These are phyloP conservation scores for Hypothenemus hampei DNA, from an alignment of 1,140 invertebrate species.

Conservation along the genomic window DNA sequence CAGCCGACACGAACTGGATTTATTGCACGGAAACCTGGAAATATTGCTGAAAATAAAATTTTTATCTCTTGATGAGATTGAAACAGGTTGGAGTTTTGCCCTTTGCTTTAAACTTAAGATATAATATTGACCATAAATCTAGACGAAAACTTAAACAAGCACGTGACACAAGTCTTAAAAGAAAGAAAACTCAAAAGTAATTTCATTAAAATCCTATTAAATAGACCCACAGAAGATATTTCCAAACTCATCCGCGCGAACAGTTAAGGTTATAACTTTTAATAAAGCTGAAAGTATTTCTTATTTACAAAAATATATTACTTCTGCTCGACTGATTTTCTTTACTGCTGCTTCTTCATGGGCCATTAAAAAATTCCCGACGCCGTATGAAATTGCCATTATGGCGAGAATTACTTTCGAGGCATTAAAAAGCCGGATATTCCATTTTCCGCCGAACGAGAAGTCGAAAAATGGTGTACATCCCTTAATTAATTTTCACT, in stretches of 20 bases:
- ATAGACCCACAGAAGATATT: neutral
- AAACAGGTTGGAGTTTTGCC: no score
- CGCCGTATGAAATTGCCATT: slow-evolving; percentile 20
- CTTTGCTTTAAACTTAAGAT: no score
- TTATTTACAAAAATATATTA: slow-evolving; percentile 26
- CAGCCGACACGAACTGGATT: neutral
- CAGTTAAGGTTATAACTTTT: slow-evolving; percentile 14
- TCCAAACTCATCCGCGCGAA: slow-evolving; percentile 4
- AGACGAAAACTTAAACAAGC: no score
- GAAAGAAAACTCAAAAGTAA: no score
- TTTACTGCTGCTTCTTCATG: slow-evolving; percentile 16
- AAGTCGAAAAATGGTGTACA: no score
- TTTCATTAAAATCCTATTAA: neutral
- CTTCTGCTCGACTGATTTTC: slow-evolving; percentile 15
- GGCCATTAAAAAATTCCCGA: slow-evolving; percentile 22
- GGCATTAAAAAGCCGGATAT: slow-evolving; percentile 14
- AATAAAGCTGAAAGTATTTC: slow-evolving; percentile 15
- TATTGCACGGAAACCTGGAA: neutral
- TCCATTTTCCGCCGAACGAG: slow-evolving; percentile 12
- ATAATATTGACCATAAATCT: no score
- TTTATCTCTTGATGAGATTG: no score
- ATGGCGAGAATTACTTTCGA: slow-evolving; percentile 11
- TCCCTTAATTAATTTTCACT: no score
- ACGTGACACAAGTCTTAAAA: no score
- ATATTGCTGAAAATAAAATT: no score